A percentile compares a stretch with the other conserved stretches of the same genome.
These are phyloP conservation scores for Gephyroberyx darwinii DNA, from an alignment of 2,797 vertebrate species.

Conservation along the genomic window DNA sequence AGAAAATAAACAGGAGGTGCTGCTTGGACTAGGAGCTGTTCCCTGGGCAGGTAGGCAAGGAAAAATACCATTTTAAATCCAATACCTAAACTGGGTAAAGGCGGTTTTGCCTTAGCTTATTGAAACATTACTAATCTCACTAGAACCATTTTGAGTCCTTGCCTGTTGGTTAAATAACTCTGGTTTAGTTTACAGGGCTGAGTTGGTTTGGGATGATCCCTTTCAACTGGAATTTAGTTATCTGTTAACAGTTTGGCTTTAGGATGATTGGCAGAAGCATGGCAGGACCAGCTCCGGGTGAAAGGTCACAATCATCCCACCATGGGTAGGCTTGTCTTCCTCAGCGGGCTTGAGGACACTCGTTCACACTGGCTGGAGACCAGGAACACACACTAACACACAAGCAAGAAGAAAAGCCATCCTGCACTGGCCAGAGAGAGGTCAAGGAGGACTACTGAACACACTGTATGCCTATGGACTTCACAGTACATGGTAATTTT, in stretches of 20 bases:
- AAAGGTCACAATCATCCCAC: conserved; percentile 64
- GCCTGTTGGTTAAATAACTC: conserved; percentile 29
- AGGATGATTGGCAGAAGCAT: conserved; percentile 35
- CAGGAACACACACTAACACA: conserved; percentile 47
- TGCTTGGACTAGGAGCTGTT: not conserved
- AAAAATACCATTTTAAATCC: conserved; percentile 29
- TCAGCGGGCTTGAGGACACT: conserved; percentile 55
- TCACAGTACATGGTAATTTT: conserved; percentile 43
- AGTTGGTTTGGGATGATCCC: conserved; percentile 13
- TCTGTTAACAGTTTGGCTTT: conserved; percentile 38
- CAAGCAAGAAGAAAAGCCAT: conserved; percentile 18
- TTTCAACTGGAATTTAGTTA: conserved; percentile 38
- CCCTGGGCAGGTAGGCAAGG: conserved; percentile 17
- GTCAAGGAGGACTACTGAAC: conserved; percentile 48
- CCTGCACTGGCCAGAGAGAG: conserved; percentile 37
- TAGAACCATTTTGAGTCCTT: conserved; percentile 20
- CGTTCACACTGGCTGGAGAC: conserved; percentile 45
- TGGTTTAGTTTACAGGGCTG: conserved; percentile 18
- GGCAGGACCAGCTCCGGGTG: conserved; percentile 47
- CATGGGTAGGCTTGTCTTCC: conserved; percentile 54
- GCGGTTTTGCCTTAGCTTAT: conserved; percentile 22
- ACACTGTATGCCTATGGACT: conserved; percentile 38
- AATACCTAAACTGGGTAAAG: not conserved
- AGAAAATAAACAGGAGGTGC: conserved; percentile 21
- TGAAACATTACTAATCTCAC: conserved; percentile 14